A percentile compares a stretch with the other conserved stretches of the same genome.
These are phyloP conservation scores for Meda fulgida DNA, from an alignment of 2,797 vertebrate species.

Conservation along the genomic window DNA sequence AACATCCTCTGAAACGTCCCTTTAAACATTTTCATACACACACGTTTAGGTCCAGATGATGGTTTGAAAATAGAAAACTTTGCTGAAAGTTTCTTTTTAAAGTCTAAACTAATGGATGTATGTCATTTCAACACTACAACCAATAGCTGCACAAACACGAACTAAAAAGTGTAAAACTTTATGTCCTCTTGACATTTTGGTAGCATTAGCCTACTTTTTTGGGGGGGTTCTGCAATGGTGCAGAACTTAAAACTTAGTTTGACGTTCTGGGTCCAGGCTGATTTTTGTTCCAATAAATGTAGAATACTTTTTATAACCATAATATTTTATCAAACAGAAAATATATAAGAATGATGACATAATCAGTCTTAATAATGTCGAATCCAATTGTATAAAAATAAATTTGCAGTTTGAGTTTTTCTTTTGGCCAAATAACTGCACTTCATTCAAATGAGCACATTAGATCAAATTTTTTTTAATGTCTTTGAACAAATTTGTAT, in stretches of 20 bases:
- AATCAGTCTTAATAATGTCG: constrained; percentile 7
- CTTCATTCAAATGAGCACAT: constrained; percentile 58
- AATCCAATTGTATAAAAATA: not conserved
- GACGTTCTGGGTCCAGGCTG: constrained; percentile 31
- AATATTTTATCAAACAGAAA: not conserved
- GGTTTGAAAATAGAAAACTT: not conserved
- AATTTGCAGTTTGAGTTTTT: constrained; percentile 33
- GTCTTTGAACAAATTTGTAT: constrained; percentile 39
- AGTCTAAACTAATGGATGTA: not conserved
- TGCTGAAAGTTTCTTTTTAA: not conserved
- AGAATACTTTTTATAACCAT: not conserved
- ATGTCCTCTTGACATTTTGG: not conserved
- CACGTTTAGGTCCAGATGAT: not conserved
- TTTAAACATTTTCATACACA: constrained; percentile 71
- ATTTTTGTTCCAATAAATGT: not conserved
- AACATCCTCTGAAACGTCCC: constrained; percentile 85
- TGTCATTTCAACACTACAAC: constrained; percentile 5
- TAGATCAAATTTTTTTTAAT: constrained; percentile 49
- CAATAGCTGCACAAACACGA: not conserved
- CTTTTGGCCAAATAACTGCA: constrained; percentile 30
- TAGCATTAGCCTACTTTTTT: not conserved
- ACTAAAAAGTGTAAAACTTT: not conserved
- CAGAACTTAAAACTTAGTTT: not conserved
- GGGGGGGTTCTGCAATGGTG: too few relatives aligned
- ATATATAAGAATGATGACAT: not conserved